Evolutionary conservation across 2,888 invertebrate genomes (phyloP).

Genomic region (Aphodius sticticus): DNA sequence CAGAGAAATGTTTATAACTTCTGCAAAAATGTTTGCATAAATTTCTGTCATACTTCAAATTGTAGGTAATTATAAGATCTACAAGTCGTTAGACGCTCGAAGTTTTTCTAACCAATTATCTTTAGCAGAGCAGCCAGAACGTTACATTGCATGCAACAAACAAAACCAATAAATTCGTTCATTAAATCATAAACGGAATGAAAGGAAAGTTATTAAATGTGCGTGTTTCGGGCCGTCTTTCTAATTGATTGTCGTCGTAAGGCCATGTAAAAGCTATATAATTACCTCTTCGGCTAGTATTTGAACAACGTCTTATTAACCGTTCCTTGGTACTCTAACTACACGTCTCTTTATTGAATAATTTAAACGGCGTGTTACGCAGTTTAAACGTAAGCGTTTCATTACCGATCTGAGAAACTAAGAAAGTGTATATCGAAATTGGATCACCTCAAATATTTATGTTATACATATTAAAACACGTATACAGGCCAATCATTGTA

Average conservation of each 20-base stretch:
- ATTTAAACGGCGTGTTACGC: not conserved
- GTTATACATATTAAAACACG: not conserved
- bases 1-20: no score
- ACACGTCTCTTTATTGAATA: not conserved
- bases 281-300: not conserved
- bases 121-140: no score
- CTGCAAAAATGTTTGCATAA: no score
- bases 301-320: not conserved
- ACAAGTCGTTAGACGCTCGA: no score
- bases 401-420: not conserved
- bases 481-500: not conserved
- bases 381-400: not conserved
- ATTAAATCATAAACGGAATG: not conserved
- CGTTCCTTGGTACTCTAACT: not conserved
- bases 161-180: not conserved
- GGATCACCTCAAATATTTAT: not conserved
- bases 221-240: not conserved
- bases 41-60: no score
- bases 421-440: not conserved
- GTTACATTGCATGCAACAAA: not conserved
- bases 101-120: no score
- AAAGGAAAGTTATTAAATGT: not conserved
- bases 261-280: not conserved
- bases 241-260: not conserved
- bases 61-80: no score